phyloP scores from a whole-genome alignment of 2,797 vertebrate genomes.

The Neopelma chrysocephalum region DNA sequence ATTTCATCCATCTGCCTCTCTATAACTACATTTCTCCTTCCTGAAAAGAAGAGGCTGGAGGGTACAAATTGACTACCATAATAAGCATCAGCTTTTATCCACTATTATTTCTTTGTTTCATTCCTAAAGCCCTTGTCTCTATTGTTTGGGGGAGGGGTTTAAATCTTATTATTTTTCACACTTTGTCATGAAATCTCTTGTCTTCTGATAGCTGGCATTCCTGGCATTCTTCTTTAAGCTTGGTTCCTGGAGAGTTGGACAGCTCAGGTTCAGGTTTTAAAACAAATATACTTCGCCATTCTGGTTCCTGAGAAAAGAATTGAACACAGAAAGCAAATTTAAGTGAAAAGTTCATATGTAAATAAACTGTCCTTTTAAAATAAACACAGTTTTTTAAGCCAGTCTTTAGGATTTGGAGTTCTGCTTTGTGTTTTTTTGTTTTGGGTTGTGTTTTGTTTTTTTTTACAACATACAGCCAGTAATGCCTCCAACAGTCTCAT shows the following conservation, averaged over 20 bases:
- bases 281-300: neutral
- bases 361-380: neutral
- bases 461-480: neutral
- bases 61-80: neutral
- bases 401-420: neutral
- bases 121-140: neutral
- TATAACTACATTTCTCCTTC: neutral
- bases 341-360: neutral
- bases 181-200: neutral
- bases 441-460: neutral
- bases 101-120: neutral
- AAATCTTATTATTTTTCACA: neutral
- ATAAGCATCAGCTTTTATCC: neutral
- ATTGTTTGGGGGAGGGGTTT: accelerated
- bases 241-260: neutral
- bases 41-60: neutral
- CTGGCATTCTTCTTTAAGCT: neutral
- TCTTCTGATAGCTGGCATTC: neutral
- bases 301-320: neutral
- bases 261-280: neutral
- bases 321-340: neutral
- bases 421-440: neutral
- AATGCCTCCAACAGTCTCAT: neutral
- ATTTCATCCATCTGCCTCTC: neutral
- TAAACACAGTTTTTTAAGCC: neutral